phyloP scores from a whole-genome alignment of 2,113 vertebrate species.

The Machaerirhynchus nigripectus region DNA sequence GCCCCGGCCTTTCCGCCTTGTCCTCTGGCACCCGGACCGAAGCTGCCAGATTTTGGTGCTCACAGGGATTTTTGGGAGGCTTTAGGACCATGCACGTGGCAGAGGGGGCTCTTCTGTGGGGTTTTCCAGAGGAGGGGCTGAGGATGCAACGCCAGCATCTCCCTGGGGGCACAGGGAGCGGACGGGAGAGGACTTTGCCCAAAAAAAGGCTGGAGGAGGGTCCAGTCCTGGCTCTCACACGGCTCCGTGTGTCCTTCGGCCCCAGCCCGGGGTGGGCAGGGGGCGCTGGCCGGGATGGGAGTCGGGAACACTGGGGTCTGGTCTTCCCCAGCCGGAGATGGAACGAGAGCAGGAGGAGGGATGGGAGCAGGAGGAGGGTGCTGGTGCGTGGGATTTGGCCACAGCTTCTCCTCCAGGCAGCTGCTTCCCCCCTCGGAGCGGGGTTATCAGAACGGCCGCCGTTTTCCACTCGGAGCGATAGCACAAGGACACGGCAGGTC shows the following conservation, averaged over 20 bases:
- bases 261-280: background rate
- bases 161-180: rapidly evolving
- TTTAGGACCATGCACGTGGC: rapidly evolving
- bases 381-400: background rate
- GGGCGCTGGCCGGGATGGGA: background rate
- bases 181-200: background rate
- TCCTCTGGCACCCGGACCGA: background rate
- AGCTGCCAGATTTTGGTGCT: background rate
- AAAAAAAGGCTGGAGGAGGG: background rate
- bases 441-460: background rate
- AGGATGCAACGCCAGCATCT: background rate
- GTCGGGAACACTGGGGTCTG: background rate
- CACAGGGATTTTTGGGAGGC: rapidly evolving
- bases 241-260: background rate
- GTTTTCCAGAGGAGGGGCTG: background rate
- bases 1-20: background rate
- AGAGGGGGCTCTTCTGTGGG: rapidly evolving
- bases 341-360: background rate
- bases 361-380: background rate
- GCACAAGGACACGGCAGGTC: background rate
- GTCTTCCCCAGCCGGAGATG: rapidly evolving
- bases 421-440: background rate
- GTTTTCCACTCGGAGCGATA: background rate
- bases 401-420: rapidly evolving
- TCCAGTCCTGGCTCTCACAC: rapidly evolving